A percentile compares a stretch with the other conserved stretches of the same genome.
These are phyloP conservation scores for Ciconia stormi DNA, from an alignment of 2,113 vertebrate genomes.

Conservation along the genomic window DNA sequence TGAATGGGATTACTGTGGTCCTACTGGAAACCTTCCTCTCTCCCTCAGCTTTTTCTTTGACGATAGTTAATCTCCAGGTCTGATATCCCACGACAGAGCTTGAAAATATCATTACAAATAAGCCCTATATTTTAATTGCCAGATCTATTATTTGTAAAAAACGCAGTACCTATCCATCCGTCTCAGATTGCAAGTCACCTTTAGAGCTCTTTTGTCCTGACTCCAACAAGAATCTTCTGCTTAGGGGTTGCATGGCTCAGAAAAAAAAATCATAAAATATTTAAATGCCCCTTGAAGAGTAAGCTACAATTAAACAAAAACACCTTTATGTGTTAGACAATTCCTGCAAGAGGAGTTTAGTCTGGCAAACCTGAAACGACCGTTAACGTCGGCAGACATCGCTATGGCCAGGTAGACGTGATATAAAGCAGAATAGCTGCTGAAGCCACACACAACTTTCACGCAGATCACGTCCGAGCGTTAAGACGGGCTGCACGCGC, in stretches of 20 bases:
- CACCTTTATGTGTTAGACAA: not conserved
- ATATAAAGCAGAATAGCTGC: not conserved
- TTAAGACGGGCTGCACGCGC: fast-evolving
- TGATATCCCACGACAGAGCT: not conserved
- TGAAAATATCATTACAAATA: not conserved
- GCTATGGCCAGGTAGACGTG: not conserved
- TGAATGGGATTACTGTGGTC: not conserved
- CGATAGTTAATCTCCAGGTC: not conserved
- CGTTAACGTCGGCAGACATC: not conserved
- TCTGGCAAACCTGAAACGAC: not conserved
- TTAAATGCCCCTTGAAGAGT: not conserved
- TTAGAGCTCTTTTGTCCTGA: not conserved
- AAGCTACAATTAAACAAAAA: not conserved
- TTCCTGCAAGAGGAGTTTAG: not conserved
- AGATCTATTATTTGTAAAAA: not conserved
- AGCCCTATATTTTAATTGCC: not conserved
- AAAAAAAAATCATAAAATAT: not conserved
- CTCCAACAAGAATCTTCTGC: not conserved
- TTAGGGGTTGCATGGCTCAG: not conserved
- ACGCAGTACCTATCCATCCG: not conserved
- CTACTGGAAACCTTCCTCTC: not conserved
- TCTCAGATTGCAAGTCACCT: not conserved
- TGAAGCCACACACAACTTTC: not conserved
- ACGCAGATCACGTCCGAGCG: fast-evolving
- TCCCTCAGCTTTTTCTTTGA: not conserved